Evolutionary conservation across 2,888 invertebrate species (phyloP).

Genomic region (Philhelius pedissequus): DNA sequence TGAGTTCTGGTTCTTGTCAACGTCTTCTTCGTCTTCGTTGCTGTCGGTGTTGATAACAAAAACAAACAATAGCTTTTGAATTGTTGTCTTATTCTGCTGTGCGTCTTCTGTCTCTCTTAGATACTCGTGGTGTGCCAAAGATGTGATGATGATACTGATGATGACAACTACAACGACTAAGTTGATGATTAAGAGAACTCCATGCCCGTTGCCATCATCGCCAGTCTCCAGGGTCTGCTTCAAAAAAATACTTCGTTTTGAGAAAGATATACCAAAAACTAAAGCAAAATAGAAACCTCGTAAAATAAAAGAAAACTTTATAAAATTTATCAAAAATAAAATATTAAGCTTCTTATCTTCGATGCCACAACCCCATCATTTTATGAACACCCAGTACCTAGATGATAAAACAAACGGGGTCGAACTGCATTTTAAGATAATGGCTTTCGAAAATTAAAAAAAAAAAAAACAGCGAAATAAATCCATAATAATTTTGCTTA

Average conservation of each 20-base stretch:
- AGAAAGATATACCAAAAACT: background rate
- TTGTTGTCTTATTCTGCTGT: slow-evolving; percentile 21
- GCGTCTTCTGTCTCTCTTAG: background rate
- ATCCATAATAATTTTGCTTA: slow-evolving; percentile 15
- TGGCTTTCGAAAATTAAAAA: background rate
- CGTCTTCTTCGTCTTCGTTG: background rate
- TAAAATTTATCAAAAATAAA: slow-evolving; percentile 31
- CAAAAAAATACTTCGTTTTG: slow-evolving; percentile 33
- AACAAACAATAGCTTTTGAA: slow-evolving; percentile 38
- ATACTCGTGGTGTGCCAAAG: background rate
- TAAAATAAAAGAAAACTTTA: slow-evolving; percentile 50
- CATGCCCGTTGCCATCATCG: background rate
- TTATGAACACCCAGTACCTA: background rate
- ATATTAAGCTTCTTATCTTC: background rate
- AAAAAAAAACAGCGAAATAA: no score
- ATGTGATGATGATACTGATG: background rate
- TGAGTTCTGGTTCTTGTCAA: background rate
- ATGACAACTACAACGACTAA: background rate
- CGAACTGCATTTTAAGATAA: slow-evolving; percentile 51
- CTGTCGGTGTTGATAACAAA: slow-evolving; percentile 26
- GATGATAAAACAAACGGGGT: slow-evolving; percentile 27
- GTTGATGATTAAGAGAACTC: slow-evolving; percentile 20
- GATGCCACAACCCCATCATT: background rate
- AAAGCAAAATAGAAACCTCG: background rate
- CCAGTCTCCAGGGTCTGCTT: background rate